These are phyloP conservation scores for Himalopsyche phryganea DNA, from an alignment of 1,140 invertebrate species.

Conservation along the genomic window DNA sequence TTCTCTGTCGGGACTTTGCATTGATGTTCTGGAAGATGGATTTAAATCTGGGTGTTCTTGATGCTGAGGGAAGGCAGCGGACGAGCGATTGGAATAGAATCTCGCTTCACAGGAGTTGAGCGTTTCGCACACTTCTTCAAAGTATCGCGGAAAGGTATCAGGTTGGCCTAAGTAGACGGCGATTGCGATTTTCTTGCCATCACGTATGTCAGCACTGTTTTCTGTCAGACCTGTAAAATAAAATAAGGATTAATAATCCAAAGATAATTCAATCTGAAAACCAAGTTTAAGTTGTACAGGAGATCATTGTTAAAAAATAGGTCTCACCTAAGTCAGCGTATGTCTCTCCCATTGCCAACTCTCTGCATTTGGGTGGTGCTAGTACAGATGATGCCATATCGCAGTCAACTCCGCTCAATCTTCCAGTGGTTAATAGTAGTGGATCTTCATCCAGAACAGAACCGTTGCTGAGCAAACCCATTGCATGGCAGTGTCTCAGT, in stretches of 20 bases:
- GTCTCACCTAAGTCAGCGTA: conserved; percentile 51
- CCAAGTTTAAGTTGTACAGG: too few species aligned
- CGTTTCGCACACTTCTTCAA: conserved; percentile 59
- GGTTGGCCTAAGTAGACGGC: conserved; percentile 80
- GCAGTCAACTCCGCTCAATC: conserved; percentile 47
- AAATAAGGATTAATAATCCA: conserved; percentile 20
- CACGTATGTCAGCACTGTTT: conserved; percentile 71
- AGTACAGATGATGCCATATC: conserved; percentile 48
- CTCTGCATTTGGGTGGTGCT: conserved; percentile 49
- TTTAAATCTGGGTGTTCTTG: conserved; percentile 43
- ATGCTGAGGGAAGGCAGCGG: conserved; percentile 44
- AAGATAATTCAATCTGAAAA: too few species aligned
- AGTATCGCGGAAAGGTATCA: conserved; percentile 71
- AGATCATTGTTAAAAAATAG: too few species aligned
- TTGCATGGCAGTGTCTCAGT: too few species aligned
- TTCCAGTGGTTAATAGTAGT: conserved; percentile 35
- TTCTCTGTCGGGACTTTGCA: conserved; percentile 45
- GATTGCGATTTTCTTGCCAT: conserved; percentile 81
- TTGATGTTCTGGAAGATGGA: conserved; percentile 47
- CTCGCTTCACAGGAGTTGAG: conserved; percentile 55
- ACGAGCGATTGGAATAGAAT: conserved; percentile 50
- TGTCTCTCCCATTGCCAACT: conserved; percentile 51
- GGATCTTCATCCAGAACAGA: conserved; percentile 3
- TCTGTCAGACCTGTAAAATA: conserved; percentile 51
- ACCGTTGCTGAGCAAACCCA: too few species aligned